Evolutionary conservation across 2,113 vertebrate genomes (phyloP).

Genomic region (Silurus meridionalis): DNA sequence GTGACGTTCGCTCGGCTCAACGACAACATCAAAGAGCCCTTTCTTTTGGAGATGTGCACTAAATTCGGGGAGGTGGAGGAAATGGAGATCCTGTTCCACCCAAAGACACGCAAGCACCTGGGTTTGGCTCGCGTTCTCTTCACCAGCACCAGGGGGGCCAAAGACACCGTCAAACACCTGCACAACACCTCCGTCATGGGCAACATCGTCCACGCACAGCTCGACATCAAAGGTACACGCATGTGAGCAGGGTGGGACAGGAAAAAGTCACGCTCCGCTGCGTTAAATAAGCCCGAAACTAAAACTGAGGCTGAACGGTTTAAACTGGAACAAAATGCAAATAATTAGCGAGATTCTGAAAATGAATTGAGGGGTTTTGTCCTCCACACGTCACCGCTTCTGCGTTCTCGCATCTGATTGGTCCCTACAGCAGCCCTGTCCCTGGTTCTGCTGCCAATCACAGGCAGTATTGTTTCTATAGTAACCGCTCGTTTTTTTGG

Average conservation of each 20-base stretch:
- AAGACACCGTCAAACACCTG: slow-evolving; percentile 87
- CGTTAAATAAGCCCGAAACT: neutral
- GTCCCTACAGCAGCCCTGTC: neutral
- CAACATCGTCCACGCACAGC: slow-evolving; percentile 89
- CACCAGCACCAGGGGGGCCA: slow-evolving; percentile 85
- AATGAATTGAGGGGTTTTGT: neutral
- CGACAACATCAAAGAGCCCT: slow-evolving; percentile 91
- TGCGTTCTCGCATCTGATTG: neutral
- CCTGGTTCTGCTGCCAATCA: neutral
- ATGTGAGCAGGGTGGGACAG: neutral
- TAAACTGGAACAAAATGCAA: neutral
- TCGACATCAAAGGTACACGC: slow-evolving; percentile 85
- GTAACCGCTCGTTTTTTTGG: neutral
- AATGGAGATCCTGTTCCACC: slow-evolving; percentile 91
- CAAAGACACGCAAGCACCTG: slow-evolving; percentile 87
- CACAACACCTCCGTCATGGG: slow-evolving; percentile 95
- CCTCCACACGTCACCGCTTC: no score
- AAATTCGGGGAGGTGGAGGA: slow-evolving; percentile 93
- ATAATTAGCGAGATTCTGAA: neutral
- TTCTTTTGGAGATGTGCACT: slow-evolving; percentile 90
- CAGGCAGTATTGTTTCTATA: neutral
- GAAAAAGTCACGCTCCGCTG: neutral
- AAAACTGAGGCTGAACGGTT: neutral
- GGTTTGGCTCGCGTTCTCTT: slow-evolving; percentile 90
- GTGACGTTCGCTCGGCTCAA: slow-evolving; percentile 91